Evolutionary conservation across 2,113 vertebrate species (phyloP).

Genomic region (Pundamilia nyererei): DNA sequence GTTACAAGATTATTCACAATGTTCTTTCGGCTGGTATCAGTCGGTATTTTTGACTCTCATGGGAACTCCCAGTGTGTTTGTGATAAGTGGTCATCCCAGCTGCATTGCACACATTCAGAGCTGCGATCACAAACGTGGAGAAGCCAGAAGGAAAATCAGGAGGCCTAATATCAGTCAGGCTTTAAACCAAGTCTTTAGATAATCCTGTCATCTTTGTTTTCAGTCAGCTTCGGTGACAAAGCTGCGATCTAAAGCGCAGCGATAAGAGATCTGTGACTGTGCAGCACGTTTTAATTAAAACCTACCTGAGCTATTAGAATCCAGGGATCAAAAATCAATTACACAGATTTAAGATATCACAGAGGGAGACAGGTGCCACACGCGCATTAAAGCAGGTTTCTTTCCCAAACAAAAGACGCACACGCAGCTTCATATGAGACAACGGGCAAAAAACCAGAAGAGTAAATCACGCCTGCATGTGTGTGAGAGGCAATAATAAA

Average conservation of each 20-base stretch:
- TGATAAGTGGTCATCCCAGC: not conserved
- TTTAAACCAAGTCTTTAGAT: not conserved
- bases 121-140: no score
- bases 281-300: not conserved
- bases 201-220: not conserved
- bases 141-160: not conserved
- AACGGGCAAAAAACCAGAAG: fast-evolving
- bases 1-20: not conserved
- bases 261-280: not conserved
- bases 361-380: not conserved
- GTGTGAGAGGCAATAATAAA: not conserved
- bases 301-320: not conserved
- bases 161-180: not conserved
- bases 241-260: not conserved
- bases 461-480: not conserved
- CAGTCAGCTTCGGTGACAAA: not conserved
- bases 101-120: not conserved
- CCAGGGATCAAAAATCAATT: not conserved
- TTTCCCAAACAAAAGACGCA: not conserved
- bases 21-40: not conserved
- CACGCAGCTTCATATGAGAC: not conserved
- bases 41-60: fast-evolving
- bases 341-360: not conserved
- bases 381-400: not conserved
- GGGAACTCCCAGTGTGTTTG: not conserved